phyloP scores from a whole-genome alignment of 2,113 vertebrate genomes.

The Pithys albifrons region DNA sequence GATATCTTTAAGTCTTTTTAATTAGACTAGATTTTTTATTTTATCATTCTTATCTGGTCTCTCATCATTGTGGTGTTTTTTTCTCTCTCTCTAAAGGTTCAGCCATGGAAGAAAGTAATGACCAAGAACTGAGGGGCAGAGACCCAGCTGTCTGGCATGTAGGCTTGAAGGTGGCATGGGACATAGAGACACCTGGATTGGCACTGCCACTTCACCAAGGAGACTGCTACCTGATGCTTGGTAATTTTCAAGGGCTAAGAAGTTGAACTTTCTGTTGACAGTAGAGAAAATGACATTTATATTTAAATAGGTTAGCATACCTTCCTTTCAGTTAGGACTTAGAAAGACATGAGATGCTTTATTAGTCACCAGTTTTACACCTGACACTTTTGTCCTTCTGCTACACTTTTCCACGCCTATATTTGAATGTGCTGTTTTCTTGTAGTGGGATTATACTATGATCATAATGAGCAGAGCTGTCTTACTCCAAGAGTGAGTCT shows the following conservation, averaged over 20 bases:
- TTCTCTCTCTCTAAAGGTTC: constrained; percentile 44
- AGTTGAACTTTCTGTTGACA: background rate
- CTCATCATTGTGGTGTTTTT: background rate
- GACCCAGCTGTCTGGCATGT: constrained; percentile 86
- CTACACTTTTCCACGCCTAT: background rate
- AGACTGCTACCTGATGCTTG: constrained; percentile 92
- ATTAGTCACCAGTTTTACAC: background rate
- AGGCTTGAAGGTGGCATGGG: constrained; percentile 95
- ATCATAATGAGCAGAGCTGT: background rate
- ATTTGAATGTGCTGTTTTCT: background rate
- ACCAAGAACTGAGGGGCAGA: constrained; percentile 76
- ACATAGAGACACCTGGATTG: constrained; percentile 95
- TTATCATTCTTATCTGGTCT: background rate
- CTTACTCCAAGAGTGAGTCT: background rate
- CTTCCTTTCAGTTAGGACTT: background rate
- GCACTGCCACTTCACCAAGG: constrained; percentile 89
- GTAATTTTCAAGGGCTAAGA: constrained; percentile 62
- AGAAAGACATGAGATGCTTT: background rate
- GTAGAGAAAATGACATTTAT: background rate
- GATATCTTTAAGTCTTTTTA: background rate
- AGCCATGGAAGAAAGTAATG: constrained; percentile 30
- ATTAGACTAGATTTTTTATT: background rate
- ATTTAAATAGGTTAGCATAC: background rate
- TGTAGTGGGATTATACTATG: background rate
- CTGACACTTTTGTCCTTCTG: background rate